Base-by-base conservation (phyloP, 2,888 invertebrate species). In the Flexamia atlantica region DNA sequence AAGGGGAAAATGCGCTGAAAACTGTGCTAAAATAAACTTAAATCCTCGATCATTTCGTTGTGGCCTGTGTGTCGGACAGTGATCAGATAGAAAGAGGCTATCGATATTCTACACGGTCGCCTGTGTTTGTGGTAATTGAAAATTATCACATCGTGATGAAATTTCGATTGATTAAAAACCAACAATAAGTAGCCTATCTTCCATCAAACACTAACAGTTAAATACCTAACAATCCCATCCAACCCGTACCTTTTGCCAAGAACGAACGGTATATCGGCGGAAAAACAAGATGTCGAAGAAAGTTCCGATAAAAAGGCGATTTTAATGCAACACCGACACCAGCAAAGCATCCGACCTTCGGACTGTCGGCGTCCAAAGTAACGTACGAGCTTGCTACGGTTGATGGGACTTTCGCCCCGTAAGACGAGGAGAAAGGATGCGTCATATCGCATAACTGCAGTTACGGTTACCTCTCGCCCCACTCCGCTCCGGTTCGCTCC, bases 371-470 rank as follows among this genome's bases (percentile, higher is more conserved):
- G 40, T 70, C 50, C 42, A 72, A 28, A 76, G 28, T 50, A 76
- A 76, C 23, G 25, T 28, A 76, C 50, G 76, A 46, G 50, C 76
- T 76, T 76, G 76, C 76, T 14, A 9, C 2, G 1, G 23, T 4
- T 72, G 32, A 72, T 46, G 50, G 25, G 25, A 50, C 76, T 76
- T 76, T 76, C 76, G 46, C 76, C 50, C 70, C 70, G 70, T 40
- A 70, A 40, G 70, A 40, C 28, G 42, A 9, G 72, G n/a, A 23
- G 23, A 40, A 72, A 28, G 25, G 72, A 72, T 72, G 42, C 72
- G 72, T 72, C 72, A 72, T 7, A 72, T 72, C 40, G 23, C 40
- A 72, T 72, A 72, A 72, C 42, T 64, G 64, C 68, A 32, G 68
- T 2, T 23, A 23, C 72, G 40, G 72, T 72, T 40, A 72, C 72